phyloP scores from a whole-genome alignment of 2,888 invertebrate genomes.

The Tetranychus piercei region DNA sequence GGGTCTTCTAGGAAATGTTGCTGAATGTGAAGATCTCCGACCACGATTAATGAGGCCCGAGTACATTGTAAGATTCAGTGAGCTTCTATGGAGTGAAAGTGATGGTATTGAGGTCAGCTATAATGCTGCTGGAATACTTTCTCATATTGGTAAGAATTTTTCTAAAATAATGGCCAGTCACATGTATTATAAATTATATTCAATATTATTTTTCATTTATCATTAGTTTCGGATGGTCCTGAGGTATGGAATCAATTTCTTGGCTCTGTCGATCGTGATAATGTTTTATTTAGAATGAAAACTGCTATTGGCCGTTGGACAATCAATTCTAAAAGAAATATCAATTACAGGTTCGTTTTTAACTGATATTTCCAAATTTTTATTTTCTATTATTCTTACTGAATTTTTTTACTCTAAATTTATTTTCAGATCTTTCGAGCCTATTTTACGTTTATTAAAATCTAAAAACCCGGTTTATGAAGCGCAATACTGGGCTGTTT shows the following conservation, averaged over 20 bases:
- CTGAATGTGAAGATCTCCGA: conserved; percentile 68
- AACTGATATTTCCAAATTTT: background rate
- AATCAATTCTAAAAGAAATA: conserved; percentile 65
- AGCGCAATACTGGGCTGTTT: conserved; percentile 89
- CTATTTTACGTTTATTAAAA: conserved; percentile 63
- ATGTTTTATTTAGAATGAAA: conserved; percentile 55
- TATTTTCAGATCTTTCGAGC: conserved; percentile 56
- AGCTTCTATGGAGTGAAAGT: conserved; percentile 59
- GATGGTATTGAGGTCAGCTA: conserved; percentile 95
- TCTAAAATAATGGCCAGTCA: background rate
- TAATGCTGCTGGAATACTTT: conserved; percentile 84
- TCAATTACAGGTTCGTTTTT: conserved; percentile 52
- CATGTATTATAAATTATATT: background rate
- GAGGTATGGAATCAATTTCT: conserved; percentile 56
- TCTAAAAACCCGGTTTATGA: conserved; percentile 50
- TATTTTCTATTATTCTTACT: background rate
- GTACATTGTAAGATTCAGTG: conserved; percentile 47
- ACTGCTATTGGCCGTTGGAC: conserved; percentile 73
- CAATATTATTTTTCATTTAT: background rate
- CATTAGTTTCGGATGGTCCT: conserved; percentile 60
- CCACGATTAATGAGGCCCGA: conserved; percentile 61
- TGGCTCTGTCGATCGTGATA: conserved; percentile 39
- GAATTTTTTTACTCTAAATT: conserved; percentile 24
- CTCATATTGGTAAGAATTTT: conserved; percentile 41
- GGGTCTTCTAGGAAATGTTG: conserved; percentile 79